Evolutionary conservation across 2,797 vertebrate species (phyloP).

Genomic region (Gadopsis marmoratus): DNA sequence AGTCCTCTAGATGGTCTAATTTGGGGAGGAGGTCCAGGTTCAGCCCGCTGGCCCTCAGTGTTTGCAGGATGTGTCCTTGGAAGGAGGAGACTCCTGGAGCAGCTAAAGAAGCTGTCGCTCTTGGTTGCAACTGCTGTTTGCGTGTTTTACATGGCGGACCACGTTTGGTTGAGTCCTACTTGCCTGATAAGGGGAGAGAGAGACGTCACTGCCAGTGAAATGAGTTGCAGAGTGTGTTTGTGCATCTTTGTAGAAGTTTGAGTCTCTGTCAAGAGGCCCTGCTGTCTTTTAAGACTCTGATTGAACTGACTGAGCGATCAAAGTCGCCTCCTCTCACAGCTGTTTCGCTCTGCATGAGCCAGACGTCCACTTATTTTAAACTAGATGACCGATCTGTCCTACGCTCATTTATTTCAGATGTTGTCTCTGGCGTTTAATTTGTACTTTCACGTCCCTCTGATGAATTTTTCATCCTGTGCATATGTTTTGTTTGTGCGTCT

Average conservation of each 20-base stretch:
- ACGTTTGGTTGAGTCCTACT: too few relatives aligned
- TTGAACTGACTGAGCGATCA: slow-evolving; percentile 2
- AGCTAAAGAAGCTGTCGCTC: too few relatives aligned
- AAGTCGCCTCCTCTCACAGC: background rate
- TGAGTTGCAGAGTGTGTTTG: background rate
- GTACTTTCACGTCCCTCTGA: background rate
- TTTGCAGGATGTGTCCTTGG: too few relatives aligned
- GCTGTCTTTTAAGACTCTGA: background rate
- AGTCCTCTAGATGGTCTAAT: background rate
- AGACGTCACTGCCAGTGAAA: too few relatives aligned
- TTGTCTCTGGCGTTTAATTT: background rate
- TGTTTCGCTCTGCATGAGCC: background rate
- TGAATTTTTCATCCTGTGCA: background rate
- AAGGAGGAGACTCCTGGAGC: too few relatives aligned
- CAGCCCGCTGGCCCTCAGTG: background rate
- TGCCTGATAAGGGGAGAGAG: too few relatives aligned
- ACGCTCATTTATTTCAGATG: background rate
- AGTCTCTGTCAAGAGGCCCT: background rate
- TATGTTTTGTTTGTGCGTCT: background rate
- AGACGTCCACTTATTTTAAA: background rate
- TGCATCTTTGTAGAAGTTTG: background rate
- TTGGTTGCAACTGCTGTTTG: too few relatives aligned
- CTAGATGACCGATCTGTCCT: background rate
- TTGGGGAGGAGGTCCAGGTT: background rate
- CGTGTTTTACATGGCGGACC: too few relatives aligned